phyloP scores from a whole-genome alignment of 2,888 invertebrate species.

The Acleris sparsana region DNA sequence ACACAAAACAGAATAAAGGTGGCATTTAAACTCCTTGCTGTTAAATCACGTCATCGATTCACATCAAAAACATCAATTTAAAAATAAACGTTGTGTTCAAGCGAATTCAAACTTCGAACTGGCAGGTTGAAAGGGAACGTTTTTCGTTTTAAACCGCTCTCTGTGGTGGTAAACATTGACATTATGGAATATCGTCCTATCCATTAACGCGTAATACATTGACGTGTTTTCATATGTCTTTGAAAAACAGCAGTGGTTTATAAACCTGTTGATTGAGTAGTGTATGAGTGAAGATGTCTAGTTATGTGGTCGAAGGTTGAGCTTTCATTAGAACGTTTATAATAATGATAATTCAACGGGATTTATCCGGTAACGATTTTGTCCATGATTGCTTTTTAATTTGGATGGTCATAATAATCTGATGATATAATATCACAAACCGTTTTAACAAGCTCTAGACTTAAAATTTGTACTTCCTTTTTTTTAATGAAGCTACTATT shows the following conservation, averaged over 20 bases:
- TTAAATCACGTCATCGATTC: conserved; percentile 33
- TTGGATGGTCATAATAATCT: neutral
- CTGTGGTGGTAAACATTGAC: conserved; percentile 31
- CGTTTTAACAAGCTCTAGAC: no score
- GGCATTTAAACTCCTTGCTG: conserved; percentile 23
- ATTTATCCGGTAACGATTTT: conserved; percentile 25
- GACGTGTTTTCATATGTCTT: neutral
- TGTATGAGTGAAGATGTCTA: conserved; percentile 12
- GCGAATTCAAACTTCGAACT: conserved; percentile 52
- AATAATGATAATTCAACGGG: conserved; percentile 17
- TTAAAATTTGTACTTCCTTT: no score
- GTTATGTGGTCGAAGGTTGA: conserved; percentile 26
- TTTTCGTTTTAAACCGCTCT: conserved; percentile 60
- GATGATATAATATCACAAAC: no score
- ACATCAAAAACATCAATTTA: conserved; percentile 20
- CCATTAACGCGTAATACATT: conserved; percentile 5
- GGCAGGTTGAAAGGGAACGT: conserved; percentile 49
- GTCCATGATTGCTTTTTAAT: conserved; percentile 23
- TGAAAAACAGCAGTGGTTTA: conserved; percentile 3
- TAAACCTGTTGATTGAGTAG: neutral
- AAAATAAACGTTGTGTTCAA: conserved; percentile 34
- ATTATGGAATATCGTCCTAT: neutral
- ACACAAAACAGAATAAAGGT: conserved; percentile 31
- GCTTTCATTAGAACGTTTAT: conserved; percentile 25
- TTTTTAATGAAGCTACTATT: no score